Evolutionary conservation across 2,888 invertebrate species (phyloP).

Genomic region (Rhogogaster chlorosoma): DNA sequence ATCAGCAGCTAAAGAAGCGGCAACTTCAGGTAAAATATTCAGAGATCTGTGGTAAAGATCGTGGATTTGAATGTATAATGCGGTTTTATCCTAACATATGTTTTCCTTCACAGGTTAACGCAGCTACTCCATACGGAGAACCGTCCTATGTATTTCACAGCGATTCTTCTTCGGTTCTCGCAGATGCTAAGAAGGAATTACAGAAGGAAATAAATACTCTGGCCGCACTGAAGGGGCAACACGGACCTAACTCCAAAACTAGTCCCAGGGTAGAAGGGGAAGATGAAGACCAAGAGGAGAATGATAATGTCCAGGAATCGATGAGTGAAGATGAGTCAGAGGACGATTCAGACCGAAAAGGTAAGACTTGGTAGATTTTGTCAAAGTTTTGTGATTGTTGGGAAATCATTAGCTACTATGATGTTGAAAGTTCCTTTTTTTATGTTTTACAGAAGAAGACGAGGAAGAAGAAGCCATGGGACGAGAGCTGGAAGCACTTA

Average conservation of each 20-base stretch:
- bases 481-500: conserved; percentile 92
- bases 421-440: conserved; percentile 54
- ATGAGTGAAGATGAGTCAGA: conserved; percentile 80
- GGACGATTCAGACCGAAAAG: conserved; percentile 83
- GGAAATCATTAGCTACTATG: not conserved
- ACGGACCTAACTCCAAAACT: conserved; percentile 65
- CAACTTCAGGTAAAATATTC: conserved; percentile 69
- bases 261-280: conserved; percentile 79
- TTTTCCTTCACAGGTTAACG: conserved; percentile 66
- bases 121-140: conserved; percentile 75
- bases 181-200: conserved; percentile 90
- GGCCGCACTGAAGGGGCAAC: conserved; percentile 73
- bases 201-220: conserved; percentile 84
- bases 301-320: conserved; percentile 81
- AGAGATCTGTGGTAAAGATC: not conserved
- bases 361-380: conserved; percentile 76
- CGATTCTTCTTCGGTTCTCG: conserved; percentile 82
- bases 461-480: conserved; percentile 83
- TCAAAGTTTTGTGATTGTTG: not conserved
- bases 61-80: conserved; percentile 1
- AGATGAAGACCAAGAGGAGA: conserved; percentile 79
- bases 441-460: conserved; percentile 74
- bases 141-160: conserved; percentile 82
- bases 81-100: conserved; percentile 17
- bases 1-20: conserved; percentile 83